Evolutionary conservation across 2,888 invertebrate species (phyloP).

Genomic region (Seira ritae): DNA sequence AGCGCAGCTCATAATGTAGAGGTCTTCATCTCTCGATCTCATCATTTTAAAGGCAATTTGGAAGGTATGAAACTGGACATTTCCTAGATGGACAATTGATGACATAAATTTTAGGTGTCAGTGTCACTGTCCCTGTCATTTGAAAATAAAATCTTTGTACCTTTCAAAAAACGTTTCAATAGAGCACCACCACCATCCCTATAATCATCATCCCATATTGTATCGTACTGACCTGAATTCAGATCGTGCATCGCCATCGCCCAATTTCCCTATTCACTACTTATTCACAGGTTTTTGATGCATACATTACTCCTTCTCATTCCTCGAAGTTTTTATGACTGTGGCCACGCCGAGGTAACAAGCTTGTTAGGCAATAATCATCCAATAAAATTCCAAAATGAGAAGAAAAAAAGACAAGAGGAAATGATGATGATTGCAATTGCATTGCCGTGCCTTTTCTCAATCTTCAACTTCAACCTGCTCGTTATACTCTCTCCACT

Average conservation of each 20-base stretch:
- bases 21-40: no score
- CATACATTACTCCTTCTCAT: slow-evolving; percentile 34
- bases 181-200: background rate
- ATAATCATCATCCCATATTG: background rate
- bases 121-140: background rate
- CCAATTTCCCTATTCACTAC: slow-evolving; percentile 19
- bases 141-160: no score
- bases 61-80: background rate
- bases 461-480: slow-evolving; percentile 48
- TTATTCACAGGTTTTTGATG: slow-evolving; percentile 25
- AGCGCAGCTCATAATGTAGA: no score
- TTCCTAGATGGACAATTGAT: background rate
- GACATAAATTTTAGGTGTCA: background rate
- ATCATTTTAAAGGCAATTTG: background rate
- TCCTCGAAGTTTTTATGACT: slow-evolving; percentile 39
- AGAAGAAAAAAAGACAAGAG: slow-evolving; percentile 6
- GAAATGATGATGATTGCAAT: slow-evolving; percentile 1
- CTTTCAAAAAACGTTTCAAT: background rate
- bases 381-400: slow-evolving; percentile 55
- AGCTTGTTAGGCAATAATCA: slow-evolving; percentile 64
- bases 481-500: background rate
- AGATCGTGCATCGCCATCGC: slow-evolving; percentile 17
- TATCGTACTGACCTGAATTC: slow-evolving; percentile 44
- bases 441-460: slow-evolving; percentile 16
- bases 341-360: slow-evolving; percentile 64